Conservation (phyloP, 2,797 vertebrate species). For the Adrianichthys oophorus region DNA sequence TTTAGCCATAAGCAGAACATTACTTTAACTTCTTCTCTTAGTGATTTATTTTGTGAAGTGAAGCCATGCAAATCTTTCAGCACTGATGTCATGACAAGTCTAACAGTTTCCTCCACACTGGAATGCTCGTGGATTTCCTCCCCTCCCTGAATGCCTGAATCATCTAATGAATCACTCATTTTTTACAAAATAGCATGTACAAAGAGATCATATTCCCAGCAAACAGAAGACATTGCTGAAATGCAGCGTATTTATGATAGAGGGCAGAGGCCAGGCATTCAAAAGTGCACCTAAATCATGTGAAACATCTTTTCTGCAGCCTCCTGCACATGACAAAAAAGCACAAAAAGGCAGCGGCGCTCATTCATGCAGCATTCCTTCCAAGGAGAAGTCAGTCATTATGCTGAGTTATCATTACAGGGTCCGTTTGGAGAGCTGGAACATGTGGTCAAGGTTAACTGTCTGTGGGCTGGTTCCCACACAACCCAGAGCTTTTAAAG, state of each 20-base stretch:
- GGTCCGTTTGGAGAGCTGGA: conserved; percentile 65
- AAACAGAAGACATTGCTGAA: conserved; percentile 3
- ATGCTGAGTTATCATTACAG: conserved; percentile 68
- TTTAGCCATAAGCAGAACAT: conserved; percentile 59
- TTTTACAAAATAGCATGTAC: conserved; percentile 16
- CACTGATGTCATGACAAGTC: conserved; percentile 76
- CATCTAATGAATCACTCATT: conserved; percentile 52
- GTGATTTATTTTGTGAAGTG: conserved; percentile 73
- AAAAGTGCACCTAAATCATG: not conserved
- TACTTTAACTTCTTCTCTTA: conserved; percentile 36
- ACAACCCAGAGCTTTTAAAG: conserved; percentile 54
- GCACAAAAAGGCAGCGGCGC: conserved; percentile 14
- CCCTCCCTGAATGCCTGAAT: conserved; percentile 49
- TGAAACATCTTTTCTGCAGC: conserved; percentile 9
- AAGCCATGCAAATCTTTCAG: conserved; percentile 69
- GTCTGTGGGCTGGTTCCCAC: conserved; percentile 75
- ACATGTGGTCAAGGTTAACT: conserved; percentile 79
- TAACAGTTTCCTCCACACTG: conserved; percentile 60
- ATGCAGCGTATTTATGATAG: conserved; percentile 7
- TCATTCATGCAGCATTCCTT: conserved; percentile 68
- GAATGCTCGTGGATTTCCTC: conserved; percentile 57
- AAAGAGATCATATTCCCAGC: not conserved
- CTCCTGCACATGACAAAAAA: conserved; percentile 19
- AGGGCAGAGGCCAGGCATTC: not conserved
- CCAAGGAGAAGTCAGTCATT: conserved; percentile 69